Evolutionary conservation across 1,140 invertebrate species (phyloP), one percentile per base, ranked within the genome.

Genomic region (Fopius arisanus): DNA sequence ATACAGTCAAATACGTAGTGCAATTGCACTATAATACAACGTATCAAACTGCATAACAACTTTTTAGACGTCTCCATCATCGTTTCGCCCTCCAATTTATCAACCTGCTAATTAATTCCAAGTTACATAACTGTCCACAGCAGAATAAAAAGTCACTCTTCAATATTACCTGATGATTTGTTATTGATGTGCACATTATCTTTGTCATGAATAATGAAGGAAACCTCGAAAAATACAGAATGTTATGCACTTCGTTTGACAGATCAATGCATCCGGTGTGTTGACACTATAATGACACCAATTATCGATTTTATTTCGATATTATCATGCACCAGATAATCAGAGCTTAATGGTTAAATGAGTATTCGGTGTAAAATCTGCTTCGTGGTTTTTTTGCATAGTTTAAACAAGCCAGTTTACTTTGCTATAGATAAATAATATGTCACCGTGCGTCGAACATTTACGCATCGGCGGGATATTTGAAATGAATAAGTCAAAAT

Each of bases 1-100:
- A 88, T 6, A 41, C 73, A 80, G 79, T 91, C 90, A 63, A 87
- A 81, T 19, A 86, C 0, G 14, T 70, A 76, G 71, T 87, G 85
- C 0, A 88, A 19, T 33, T 85, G 80, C 10, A 87, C 77, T 1
- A 87, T 66, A 3, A 84, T 5, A 70, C 70, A 85, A 65, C 78
- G 71, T 0, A 83, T 19, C 29, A 87, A 54, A 16, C 75, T 59
- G 54, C 69, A 65, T 26, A 67, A 21, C 26, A 82, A 21, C 68
- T 78, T 79, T 69, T 78, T 83, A 0, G 76, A 76, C 19, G 72
- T 70, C 14, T 68, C 70, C 67, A 74, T 75, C 62, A 41, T 73
- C 31, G 43, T 69, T 31, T 63, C 68, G 21, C 67, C 37, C 23
- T 73, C 67, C 62, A 14, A 23, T 68, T 51, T 76, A 67, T 73